Conservation (phyloP, 2,113 vertebrate genomes). For the Eulemur macaco region DNA sequence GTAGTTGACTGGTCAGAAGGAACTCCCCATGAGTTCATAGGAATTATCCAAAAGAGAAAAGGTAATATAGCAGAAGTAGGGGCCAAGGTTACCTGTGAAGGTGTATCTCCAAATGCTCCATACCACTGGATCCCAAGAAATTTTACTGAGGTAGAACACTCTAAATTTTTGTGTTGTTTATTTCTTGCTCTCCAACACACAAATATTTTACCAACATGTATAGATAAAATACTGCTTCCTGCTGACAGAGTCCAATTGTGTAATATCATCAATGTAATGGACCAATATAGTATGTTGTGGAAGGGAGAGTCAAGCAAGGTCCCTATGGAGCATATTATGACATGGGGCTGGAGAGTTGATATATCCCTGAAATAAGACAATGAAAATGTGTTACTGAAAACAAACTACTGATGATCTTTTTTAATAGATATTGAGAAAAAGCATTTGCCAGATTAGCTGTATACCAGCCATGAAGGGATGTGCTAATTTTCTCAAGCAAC, state of each 20-base stretch:
- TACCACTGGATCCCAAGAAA: background rate
- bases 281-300: background rate
- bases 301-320: background rate
- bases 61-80: no score
- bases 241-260: background rate
- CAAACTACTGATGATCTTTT: background rate
- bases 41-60: background rate
- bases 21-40: background rate
- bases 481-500: background rate
- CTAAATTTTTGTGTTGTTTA: background rate
- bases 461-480: background rate
- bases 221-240: background rate
- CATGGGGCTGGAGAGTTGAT: background rate
- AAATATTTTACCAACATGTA: background rate
- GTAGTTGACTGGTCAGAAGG: background rate
- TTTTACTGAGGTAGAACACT: background rate
- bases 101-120: background rate
- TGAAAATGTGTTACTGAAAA: background rate
- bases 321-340: background rate
- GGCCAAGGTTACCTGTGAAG: background rate
- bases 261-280: background rate
- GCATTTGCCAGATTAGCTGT: background rate
- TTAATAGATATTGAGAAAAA: background rate
- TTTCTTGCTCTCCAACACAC: background rate
- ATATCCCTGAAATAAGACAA: background rate